These are phyloP conservation scores for Lonchura striata DNA, from an alignment of 2,113 vertebrate species.

Conservation along the genomic window DNA sequence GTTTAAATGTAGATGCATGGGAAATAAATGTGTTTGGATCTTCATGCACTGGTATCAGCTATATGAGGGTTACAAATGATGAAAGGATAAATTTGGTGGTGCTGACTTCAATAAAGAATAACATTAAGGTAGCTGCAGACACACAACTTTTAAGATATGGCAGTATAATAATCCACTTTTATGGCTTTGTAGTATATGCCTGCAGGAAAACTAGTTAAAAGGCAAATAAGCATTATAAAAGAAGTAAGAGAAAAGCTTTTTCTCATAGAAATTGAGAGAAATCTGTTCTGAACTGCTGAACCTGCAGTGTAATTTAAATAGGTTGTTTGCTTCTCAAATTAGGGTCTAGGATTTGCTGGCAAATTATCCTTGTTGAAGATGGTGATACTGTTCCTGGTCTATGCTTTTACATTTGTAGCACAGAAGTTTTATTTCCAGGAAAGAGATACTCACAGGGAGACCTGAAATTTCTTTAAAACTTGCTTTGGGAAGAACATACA, in stretches of 20 bases:
- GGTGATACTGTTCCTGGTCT: background rate
- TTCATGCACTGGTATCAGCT: background rate
- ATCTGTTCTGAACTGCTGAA: background rate
- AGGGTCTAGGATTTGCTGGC: background rate
- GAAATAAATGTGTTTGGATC: background rate
- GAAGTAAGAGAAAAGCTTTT: slow-evolving; percentile 10
- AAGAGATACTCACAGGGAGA: background rate
- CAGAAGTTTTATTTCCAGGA: background rate
- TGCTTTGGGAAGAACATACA: background rate
- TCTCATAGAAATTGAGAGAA: slow-evolving; percentile 5
- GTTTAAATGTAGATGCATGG: background rate
- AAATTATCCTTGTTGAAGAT: background rate
- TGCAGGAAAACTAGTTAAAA: slow-evolving; percentile 46
- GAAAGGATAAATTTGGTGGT: slow-evolving; percentile 6
- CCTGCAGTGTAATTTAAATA: slow-evolving; percentile 9
- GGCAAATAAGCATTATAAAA: slow-evolving; percentile 36
- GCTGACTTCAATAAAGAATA: slow-evolving; percentile 45
- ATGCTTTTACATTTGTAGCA: background rate
- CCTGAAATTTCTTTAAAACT: background rate
- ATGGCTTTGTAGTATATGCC: slow-evolving; percentile 6
- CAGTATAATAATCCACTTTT: background rate
- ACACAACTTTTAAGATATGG: background rate
- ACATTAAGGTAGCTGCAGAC: slow-evolving; percentile 41
- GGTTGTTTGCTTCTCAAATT: slow-evolving; percentile 11
- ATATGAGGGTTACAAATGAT: slow-evolving; percentile 20